These are phyloP conservation scores for Plagiodera versicolora DNA, from an alignment of 2,888 invertebrate species.

Conservation along the genomic window DNA sequence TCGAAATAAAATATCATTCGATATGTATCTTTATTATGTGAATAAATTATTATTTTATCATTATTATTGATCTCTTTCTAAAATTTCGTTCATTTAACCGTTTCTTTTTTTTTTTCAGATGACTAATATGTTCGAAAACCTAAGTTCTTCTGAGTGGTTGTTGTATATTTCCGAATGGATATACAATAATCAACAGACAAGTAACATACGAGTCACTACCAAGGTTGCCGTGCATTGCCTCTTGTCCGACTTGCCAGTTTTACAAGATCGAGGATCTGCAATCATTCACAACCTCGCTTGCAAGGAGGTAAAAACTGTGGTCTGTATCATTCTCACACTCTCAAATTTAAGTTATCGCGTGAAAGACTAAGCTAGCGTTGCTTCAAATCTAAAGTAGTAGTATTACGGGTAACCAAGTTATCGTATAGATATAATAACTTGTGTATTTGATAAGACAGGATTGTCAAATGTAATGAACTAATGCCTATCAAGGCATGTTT, in stretches of 20 bases:
- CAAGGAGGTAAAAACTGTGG: slow-evolving; percentile 97
- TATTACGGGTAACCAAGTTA: no score
- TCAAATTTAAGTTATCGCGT: not conserved
- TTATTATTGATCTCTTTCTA: no score
- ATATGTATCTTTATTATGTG: no score
- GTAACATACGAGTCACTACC: slow-evolving; percentile 88
- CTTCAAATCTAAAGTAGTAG: no score
- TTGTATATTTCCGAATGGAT: slow-evolving; percentile 94
- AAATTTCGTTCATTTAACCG: no score
- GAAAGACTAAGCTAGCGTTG: not conserved
- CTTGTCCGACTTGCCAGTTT: slow-evolving; percentile 68
- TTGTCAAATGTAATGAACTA: no score
- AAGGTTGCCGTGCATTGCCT: slow-evolving; percentile 87
- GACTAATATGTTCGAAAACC: slow-evolving; percentile 87
- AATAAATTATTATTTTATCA: no score
- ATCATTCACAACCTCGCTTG: slow-evolving; percentile 89
- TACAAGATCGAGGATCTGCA: slow-evolving; percentile 82
- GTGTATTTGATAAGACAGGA: no score
- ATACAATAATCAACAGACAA: slow-evolving; percentile 71
- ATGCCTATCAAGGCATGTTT: no score
- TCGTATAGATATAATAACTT: no score
- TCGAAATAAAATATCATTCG: no score
- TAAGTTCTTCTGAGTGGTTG: slow-evolving; percentile 89
- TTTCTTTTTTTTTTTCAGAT: slow-evolving; percentile 64
- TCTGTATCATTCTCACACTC: slow-evolving; percentile 66